Percentiles rank a stretch among this genome's conserved stretches.
phyloP scores from a whole-genome alignment of 2,797 vertebrate genomes.

The Benthosema pterotum region DNA sequence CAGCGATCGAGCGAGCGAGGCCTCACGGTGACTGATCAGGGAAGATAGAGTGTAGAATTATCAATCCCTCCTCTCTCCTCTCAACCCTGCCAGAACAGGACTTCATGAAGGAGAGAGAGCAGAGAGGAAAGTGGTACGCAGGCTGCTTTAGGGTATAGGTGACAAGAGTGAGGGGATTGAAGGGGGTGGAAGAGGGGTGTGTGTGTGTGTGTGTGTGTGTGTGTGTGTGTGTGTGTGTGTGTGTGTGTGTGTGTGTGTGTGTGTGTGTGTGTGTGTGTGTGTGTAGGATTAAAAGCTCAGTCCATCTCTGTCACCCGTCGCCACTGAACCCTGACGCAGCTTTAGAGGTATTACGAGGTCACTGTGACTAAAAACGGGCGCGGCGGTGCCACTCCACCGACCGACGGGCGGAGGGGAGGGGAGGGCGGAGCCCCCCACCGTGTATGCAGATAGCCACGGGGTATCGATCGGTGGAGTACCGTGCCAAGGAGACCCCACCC shows the following conservation, averaged over 20 bases:
- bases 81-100: slow-evolving; percentile 74
- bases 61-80: slow-evolving; percentile 67
- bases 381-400: slow-evolving; percentile 38
- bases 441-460: slow-evolving; percentile 33
- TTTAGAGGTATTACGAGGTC: slow-evolving; percentile 70
- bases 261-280: too few relatives aligned
- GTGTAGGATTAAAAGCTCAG: slow-evolving; percentile 79
- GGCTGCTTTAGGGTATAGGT: slow-evolving; percentile 69
- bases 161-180: slow-evolving; percentile 75
- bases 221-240: background rate
- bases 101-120: slow-evolving; percentile 54
- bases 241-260: too few relatives aligned
- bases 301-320: slow-evolving; percentile 71
- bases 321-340: slow-evolving; percentile 70
- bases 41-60: slow-evolving; percentile 67
- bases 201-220: background rate
- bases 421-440: slow-evolving; percentile 21
- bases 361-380: slow-evolving; percentile 65
- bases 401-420: too few relatives aligned
- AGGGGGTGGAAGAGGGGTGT: slow-evolving; percentile 34
- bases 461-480: slow-evolving; percentile 42
- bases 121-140: slow-evolving; percentile 56
- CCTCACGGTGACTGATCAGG: slow-evolving; percentile 62
- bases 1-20: slow-evolving; percentile 47
- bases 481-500: slow-evolving; percentile 1